These are phyloP conservation scores for Eumacrocentrus americanus DNA, from an alignment of 2,888 invertebrate genomes.

Conservation along the genomic window DNA sequence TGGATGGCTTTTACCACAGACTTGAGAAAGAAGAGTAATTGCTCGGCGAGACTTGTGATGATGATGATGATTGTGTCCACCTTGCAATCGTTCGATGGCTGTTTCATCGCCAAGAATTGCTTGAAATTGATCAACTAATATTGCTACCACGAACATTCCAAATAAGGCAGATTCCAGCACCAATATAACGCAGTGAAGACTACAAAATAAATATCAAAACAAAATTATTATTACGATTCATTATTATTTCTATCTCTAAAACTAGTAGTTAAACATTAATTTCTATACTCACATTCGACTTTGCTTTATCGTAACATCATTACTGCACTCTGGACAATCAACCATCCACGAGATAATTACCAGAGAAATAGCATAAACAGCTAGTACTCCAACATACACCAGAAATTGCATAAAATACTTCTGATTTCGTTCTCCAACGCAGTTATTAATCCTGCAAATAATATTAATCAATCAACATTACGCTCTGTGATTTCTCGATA, in stretches of 20 bases:
- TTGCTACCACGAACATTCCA: constrained; percentile 86
- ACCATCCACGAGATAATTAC: constrained; percentile 76
- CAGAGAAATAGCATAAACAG: constrained; percentile 72
- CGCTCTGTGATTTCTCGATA: constrained; percentile 5
- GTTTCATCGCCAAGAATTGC: constrained; percentile 86
- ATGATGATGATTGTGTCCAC: constrained; percentile 68
- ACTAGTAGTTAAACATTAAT: constrained; percentile 10
- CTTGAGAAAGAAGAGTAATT: constrained; percentile 74
- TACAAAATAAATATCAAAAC: constrained; percentile 63
- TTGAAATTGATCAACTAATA: constrained; percentile 84
- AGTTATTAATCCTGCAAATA: constrained; percentile 80
- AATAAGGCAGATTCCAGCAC: constrained; percentile 83
- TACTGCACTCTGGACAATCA: constrained; percentile 72
- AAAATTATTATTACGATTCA: background rate
- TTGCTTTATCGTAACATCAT: constrained; percentile 72
- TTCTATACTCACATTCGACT: constrained; percentile 71
- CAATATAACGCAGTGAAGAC: constrained; percentile 82
- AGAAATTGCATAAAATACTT: constrained; percentile 91
- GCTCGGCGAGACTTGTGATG: constrained; percentile 66
- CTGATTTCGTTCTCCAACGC: constrained; percentile 90
- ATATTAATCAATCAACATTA: constrained; percentile 18
- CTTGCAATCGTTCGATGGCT: constrained; percentile 78
- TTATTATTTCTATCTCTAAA: constrained; percentile 26
- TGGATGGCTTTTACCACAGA: constrained; percentile 78
- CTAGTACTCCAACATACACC: constrained; percentile 75